Conservation (phyloP, 2,113 vertebrate genomes). For the Proteles cristata region DNA sequence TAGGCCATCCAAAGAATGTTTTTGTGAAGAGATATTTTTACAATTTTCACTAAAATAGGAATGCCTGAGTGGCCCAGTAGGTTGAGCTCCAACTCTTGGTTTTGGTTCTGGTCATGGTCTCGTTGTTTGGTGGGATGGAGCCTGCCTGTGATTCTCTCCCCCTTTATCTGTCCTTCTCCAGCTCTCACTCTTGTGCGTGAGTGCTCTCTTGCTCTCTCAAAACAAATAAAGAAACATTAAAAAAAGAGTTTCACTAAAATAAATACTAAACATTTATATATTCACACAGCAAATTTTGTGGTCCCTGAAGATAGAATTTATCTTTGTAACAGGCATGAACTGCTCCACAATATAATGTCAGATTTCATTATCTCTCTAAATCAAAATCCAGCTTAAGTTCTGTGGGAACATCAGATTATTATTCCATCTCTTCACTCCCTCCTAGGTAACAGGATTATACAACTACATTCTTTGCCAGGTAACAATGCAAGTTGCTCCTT, state of each 20-base stretch:
- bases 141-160: too few relatives aligned
- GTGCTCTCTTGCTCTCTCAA: too few relatives aligned
- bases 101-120: too few relatives aligned
- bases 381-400: slow-evolving; percentile 50
- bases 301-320: slow-evolving; percentile 57
- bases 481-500: not conserved
- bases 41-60: slow-evolving; percentile 52
- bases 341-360: not conserved
- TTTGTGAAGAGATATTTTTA: slow-evolving; percentile 39
- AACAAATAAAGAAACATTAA: too few relatives aligned
- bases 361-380: slow-evolving; percentile 62
- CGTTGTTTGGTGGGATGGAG: too few relatives aligned
- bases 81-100: too few relatives aligned
- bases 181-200: too few relatives aligned
- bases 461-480: not conserved
- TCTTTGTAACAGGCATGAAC: slow-evolving; percentile 40
- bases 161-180: too few relatives aligned
- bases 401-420: not conserved
- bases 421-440: not conserved
- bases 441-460: not conserved
- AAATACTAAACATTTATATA: slow-evolving; percentile 69
- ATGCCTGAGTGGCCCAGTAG: too few relatives aligned
- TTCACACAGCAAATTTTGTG: slow-evolving; percentile 47
- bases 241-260: slow-evolving; percentile 49
- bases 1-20: not conserved